Conservation (phyloP, 2,797 vertebrate species). For the Gallirallus australis region DNA sequence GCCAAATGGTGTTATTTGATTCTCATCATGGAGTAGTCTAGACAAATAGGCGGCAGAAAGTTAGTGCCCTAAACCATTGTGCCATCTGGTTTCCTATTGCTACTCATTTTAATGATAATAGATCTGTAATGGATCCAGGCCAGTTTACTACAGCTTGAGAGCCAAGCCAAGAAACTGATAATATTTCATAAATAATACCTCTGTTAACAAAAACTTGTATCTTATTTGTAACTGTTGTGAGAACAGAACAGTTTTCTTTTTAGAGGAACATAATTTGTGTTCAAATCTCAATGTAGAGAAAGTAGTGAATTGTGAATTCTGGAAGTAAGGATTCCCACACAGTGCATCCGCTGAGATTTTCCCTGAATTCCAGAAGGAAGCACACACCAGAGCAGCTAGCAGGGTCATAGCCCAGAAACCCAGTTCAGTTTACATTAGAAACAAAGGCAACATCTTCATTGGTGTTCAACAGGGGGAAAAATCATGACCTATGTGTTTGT, state of each 20-base stretch:
- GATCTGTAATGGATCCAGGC: not conserved
- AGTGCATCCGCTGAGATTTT: not conserved
- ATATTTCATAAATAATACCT: conserved; percentile 27
- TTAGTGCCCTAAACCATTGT: conserved; percentile 30
- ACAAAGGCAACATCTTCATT: not conserved
- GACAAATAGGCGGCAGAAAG: conserved; percentile 26
- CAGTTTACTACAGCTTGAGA: not conserved
- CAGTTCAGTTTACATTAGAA: not conserved
- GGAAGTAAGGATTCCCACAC: not conserved
- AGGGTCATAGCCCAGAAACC: not conserved
- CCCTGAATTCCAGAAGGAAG: not conserved
- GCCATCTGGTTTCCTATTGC: conserved; percentile 19
- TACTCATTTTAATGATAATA: conserved; percentile 37
- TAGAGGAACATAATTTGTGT: not conserved
- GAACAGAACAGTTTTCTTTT: not conserved
- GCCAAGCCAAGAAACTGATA: not conserved
- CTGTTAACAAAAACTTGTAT: not conserved
- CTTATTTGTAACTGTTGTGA: not conserved
- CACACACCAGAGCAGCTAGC: not conserved
- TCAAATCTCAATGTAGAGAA: not conserved
- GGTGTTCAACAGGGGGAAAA: not conserved
- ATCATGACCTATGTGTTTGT: accelerated
- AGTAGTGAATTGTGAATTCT: not conserved
- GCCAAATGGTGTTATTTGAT: not conserved
- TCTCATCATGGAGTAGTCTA: conserved; percentile 26